Evolutionary conservation across 2,113 vertebrate species (phyloP), one percentile per base, ranked within the genome.

Genomic region (Chiloscyllium plagiosum): DNA sequence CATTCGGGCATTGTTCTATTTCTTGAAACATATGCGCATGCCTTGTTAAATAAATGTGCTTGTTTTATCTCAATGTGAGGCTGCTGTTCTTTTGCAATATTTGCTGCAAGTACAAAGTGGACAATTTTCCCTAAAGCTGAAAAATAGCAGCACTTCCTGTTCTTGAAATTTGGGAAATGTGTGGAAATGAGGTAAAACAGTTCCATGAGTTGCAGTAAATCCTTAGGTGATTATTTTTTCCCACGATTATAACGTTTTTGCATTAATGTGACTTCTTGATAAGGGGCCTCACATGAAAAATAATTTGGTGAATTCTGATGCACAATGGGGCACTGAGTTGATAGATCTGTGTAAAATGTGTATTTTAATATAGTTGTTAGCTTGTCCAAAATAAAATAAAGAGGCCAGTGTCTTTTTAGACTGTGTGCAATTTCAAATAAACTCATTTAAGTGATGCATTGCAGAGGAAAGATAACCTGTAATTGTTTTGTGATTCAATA

Each of bases 71-170:
- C 56, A 47, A 4, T 47, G 20, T 69, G 37, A 20, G 12, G n/a
- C 19, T 69, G 37, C 69, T 69, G 19, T 24, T 69, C 42, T 72
- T 69, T 69, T 42, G 7, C 92, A 37, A 33, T 68, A 22, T 70
- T 93, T 94, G 37, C n/a, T 94, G 20, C 37, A 94, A 70, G 20
- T 94, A 42, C 66, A 70, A 94, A 61, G 20, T 68, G 92, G 66
- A 70, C n/a, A 94, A 94, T 94, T 68, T 37, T 69, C n/a, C 61
- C 66, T 22, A 68, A 94, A 68, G 68, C 92, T 42, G 66, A 94
- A 66, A 94, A 47, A 42, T 94, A 70, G 66, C 22, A 69, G 37
- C 92, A 69, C 47, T 68, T 94, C 26, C 37, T 69, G 22, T 1
- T 70, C 61, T 65, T 92, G 87, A 92, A 56, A 92, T 4, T 92